Evolutionary conservation across 2,888 invertebrate genomes (phyloP).

Genomic region (Machimus rusticus): DNA sequence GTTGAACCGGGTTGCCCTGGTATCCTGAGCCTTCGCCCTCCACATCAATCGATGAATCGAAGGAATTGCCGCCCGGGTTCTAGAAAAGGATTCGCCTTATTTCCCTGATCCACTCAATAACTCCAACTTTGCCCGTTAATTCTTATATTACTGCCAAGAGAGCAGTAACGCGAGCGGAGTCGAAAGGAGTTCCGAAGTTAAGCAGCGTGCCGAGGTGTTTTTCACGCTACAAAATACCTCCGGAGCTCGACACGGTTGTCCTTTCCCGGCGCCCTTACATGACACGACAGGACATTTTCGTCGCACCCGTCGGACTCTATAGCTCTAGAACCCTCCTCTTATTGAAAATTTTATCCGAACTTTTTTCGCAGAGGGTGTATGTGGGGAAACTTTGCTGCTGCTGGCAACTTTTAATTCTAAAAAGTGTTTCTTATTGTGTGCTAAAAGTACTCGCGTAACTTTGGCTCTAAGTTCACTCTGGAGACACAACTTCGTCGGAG

Average conservation of each 20-base stretch:
- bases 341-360: slow-evolving; percentile 26
- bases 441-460: slow-evolving; percentile 19
- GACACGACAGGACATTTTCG: neutral
- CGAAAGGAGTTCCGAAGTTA: slow-evolving; percentile 2
- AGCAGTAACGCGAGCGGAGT: neutral
- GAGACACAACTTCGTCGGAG: slow-evolving; percentile 9
- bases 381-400: slow-evolving; percentile 24
- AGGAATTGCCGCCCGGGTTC: neutral
- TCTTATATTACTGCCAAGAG: slow-evolving; percentile 4
- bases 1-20: neutral
- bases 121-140: slow-evolving; percentile 13
- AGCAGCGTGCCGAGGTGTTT: neutral
- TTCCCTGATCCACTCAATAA: neutral
- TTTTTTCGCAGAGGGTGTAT: neutral
- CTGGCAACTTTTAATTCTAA: slow-evolving; percentile 28
- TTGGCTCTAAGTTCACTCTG: slow-evolving; percentile 30
- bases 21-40: neutral
- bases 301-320: neutral
- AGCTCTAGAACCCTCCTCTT: neutral
- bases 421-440: slow-evolving; percentile 39
- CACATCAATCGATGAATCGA: neutral
- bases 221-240: neutral
- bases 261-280: neutral
- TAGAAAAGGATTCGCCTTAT: neutral
- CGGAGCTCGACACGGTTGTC: neutral